Conservation (phyloP, 2,113 vertebrate genomes). For the Eudyptes chrysolophus region DNA sequence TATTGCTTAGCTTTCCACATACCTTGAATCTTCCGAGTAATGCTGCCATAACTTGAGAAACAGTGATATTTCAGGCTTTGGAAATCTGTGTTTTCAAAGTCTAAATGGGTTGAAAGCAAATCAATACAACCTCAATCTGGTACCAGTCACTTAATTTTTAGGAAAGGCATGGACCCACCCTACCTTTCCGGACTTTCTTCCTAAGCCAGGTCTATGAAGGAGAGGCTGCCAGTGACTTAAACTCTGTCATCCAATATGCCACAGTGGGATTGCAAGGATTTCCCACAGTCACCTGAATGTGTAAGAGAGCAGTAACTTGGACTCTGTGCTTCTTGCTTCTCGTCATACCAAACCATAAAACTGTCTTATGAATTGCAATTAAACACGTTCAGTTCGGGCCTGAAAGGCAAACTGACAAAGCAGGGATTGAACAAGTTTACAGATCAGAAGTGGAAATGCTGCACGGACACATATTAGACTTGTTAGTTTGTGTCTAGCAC, state of each 20-base stretch:
- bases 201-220: neutral
- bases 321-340: neutral
- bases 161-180: neutral
- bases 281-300: neutral
- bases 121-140: neutral
- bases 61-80: neutral
- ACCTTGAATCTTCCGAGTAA: neutral
- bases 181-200: neutral
- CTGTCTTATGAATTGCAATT: neutral
- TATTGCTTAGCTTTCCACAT: neutral
- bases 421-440: neutral
- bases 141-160: neutral
- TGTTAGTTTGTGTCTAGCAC: neutral
- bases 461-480: neutral
- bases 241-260: neutral
- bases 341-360: neutral
- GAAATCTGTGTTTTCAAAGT: neutral
- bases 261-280: neutral
- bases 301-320: neutral
- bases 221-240: neutral
- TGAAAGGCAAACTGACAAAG: neutral
- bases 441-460: neutral
- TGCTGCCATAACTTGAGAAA: neutral
- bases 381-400: neutral
- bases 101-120: neutral